phyloP scores from a whole-genome alignment of 92 coral and sea anemone genomes.

The Epizoanthus illoricatus region DNA sequence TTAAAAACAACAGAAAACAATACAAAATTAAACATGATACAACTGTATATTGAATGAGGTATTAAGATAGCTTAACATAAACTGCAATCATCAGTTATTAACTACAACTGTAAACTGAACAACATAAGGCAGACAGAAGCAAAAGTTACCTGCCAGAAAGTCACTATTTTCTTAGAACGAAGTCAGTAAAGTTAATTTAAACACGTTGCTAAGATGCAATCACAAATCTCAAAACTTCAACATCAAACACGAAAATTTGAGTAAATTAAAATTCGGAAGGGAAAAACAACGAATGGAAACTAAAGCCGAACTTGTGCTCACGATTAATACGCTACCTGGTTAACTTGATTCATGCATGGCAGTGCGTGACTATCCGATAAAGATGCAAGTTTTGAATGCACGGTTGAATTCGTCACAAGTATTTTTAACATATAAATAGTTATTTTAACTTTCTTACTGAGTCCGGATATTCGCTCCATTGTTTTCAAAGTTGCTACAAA shows the following conservation, averaged over 20 bases:
- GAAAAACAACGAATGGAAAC: neutral
- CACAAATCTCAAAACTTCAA: slow-evolving; percentile 6
- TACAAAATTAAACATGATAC: slow-evolving; percentile 3
- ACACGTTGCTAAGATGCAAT: slow-evolving; percentile 3
- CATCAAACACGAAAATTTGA: neutral
- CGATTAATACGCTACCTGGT: neutral
- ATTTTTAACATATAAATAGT: neutral
- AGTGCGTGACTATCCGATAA: neutral
- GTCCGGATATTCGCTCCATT: neutral
- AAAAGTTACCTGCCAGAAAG: neutral
- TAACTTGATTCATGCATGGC: neutral
- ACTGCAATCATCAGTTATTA: neutral
- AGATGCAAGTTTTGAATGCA: neutral
- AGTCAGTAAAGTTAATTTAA: neutral
- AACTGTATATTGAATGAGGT: neutral
- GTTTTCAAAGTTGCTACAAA: neutral
- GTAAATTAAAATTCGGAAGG: neutral
- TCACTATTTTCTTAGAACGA: neutral
- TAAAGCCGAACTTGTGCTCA: neutral
- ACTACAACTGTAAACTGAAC: neutral
- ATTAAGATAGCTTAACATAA: neutral
- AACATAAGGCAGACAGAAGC: neutral
- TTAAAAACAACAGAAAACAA: neutral
- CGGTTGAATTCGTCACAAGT: neutral
- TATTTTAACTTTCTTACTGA: neutral